Evolutionary conservation across 2,888 invertebrate species (phyloP).

Genomic region (Microplitis deprimator): DNA sequence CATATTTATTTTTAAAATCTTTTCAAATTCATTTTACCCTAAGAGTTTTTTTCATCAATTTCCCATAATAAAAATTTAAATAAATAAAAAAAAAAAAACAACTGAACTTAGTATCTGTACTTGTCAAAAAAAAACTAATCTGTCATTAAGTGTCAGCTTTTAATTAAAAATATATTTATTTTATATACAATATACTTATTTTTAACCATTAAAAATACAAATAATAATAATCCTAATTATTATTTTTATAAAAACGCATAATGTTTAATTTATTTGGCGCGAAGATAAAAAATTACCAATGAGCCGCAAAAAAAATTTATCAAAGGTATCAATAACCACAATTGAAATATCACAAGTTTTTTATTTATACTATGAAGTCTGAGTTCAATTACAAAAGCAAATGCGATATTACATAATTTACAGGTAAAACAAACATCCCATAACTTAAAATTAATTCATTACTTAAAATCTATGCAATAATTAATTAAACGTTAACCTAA

Average conservation of each 20-base stretch:
- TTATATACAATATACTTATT: not conserved
- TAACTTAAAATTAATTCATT: conserved; percentile 3
- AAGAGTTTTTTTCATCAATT: not conserved
- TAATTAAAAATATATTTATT: not conserved
- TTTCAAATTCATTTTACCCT: not conserved
- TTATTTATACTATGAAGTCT: conserved; percentile 53
- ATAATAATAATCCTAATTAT: not conserved
- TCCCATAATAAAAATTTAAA: not conserved
- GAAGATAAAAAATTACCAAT: too few relatives aligned
- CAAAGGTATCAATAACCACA: not conserved
- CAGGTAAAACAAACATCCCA: conserved; percentile 44
- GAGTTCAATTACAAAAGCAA: conserved; percentile 51
- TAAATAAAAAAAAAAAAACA: not conserved
- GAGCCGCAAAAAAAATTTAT: too few relatives aligned
- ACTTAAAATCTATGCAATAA: not conserved
- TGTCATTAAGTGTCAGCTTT: not conserved
- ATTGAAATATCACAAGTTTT: not conserved
- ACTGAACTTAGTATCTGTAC: not conserved
- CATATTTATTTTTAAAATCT: not conserved
- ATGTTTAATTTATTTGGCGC: too few relatives aligned
- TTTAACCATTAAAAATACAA: conserved; percentile 9
- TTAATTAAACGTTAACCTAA: not conserved
- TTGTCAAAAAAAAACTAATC: not conserved
- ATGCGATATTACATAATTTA: conserved; percentile 59
- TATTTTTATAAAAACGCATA: not conserved